Evolutionary conservation across 2,113 vertebrate genomes (phyloP), one percentile per base, ranked within the genome.

Genomic region (Noturus placidus): DNA sequence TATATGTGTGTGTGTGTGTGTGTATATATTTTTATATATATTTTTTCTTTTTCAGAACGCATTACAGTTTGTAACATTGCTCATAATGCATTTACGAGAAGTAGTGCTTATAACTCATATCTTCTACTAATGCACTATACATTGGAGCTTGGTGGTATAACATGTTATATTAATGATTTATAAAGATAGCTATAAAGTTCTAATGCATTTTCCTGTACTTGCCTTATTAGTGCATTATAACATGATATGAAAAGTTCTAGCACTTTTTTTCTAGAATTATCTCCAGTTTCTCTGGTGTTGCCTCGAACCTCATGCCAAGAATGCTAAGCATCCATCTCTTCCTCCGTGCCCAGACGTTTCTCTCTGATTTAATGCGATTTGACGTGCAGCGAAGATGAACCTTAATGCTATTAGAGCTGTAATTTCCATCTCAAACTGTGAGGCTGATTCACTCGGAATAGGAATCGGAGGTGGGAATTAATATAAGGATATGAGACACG

Each of bases 351-450:
- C 14, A 15, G 63, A 70, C 8, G 77, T 9, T 25, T 69, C 85
- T 27, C 27, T 70, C 59, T 9, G 82, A 84, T 27, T n/a, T 67
- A 61, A 79, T 67, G 74, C n/a, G 20, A 70, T 50, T 33, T 27
- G 77, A 54, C 33, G 8, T 15, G 50, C 63, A 1, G 85, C 63
- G 27, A 33, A 38, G 42, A 69, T 7, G 46, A 78, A 70, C 57
- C 70, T 52, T 70, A 81, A 87, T 81, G 61, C 50, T 56, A 87
- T 81, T 67, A 87, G 61, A 87, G 50, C 38, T 38, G 76, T 63
- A 87, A 81, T 87, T 82, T 83, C 65, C 67, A 74, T 83, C 38
- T 61, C 77, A 50, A 56, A 25, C 65, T 61, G 86, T 14, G 67
- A 61, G 38, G 69, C 77, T 38, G 86, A 86, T 86, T 59, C 50